Evolutionary conservation across 2,797 vertebrate genomes (phyloP).

Genomic region (Oophaga sylvatica): DNA sequence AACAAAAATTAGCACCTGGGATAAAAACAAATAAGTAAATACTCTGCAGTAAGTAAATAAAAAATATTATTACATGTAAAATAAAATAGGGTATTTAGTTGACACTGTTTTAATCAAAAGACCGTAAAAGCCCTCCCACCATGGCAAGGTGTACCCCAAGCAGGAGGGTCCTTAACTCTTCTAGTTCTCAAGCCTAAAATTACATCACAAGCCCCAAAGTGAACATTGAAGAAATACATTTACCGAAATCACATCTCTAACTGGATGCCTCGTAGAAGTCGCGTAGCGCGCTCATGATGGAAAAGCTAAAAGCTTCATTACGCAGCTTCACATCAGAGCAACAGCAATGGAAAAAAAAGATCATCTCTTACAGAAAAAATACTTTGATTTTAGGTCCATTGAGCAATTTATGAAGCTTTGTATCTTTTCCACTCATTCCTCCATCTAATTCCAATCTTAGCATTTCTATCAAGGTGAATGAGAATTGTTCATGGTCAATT

Average conservation of each 20-base stretch:
- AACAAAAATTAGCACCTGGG: too few species aligned
- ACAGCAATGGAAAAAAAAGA: background rate
- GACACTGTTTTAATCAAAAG: too few species aligned
- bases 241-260: background rate
- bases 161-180: too few species aligned
- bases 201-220: background rate
- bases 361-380: conserved; percentile 33
- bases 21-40: too few species aligned
- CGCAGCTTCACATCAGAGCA: background rate
- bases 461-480: conserved; percentile 51
- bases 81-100: too few species aligned
- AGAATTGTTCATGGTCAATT: conserved; percentile 51
- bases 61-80: too few species aligned
- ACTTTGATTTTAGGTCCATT: conserved; percentile 37
- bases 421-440: conserved; percentile 10
- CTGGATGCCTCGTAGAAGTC: background rate
- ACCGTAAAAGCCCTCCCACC: too few species aligned
- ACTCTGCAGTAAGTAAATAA: too few species aligned
- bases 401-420: conserved; percentile 31
- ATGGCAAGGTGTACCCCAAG: too few species aligned
- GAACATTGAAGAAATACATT: background rate
- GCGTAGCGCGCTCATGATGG: background rate
- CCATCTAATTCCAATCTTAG: conserved; percentile 41
- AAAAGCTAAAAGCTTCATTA: background rate
- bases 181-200: background rate